A percentile compares a stretch with the other conserved stretches of the same genome.
These are phyloP conservation scores for Hippotragus niger DNA, from an alignment of 2,113 vertebrate species.

Conservation along the genomic window DNA sequence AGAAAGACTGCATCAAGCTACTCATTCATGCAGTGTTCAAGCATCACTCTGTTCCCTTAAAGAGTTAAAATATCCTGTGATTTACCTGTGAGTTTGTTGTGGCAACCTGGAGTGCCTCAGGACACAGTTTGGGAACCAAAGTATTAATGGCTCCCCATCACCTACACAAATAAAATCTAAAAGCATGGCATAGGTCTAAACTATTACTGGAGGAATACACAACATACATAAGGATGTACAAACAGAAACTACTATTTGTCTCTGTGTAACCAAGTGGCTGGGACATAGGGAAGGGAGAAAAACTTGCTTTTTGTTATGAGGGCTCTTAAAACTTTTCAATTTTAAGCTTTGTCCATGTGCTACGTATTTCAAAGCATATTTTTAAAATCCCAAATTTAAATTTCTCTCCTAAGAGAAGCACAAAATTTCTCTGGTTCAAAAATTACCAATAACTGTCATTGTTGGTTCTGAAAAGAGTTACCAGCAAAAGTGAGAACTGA, in stretches of 20 bases:
- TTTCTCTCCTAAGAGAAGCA: not conserved
- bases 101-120: not conserved
- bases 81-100: not conserved
- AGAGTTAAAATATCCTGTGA: not conserved
- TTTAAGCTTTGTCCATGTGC: not conserved
- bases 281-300: not conserved
- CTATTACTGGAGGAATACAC: not conserved
- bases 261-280: not conserved
- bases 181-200: not conserved
- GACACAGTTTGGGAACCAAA: not conserved
- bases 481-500: not conserved
- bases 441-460: not conserved
- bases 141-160: not conserved
- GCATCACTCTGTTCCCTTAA: not conserved
- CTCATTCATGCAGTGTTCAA: not conserved
- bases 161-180: not conserved
- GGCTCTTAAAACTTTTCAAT: not conserved
- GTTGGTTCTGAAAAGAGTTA: not conserved
- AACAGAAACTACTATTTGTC: not conserved
- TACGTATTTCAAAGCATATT: not conserved
- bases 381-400: not conserved
- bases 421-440: not conserved
- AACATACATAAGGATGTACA: not conserved
- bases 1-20: not conserved
- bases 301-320: not conserved